These are phyloP conservation scores for Drymodes brunneopygia DNA, from an alignment of 2,113 vertebrate genomes.

Conservation along the genomic window DNA sequence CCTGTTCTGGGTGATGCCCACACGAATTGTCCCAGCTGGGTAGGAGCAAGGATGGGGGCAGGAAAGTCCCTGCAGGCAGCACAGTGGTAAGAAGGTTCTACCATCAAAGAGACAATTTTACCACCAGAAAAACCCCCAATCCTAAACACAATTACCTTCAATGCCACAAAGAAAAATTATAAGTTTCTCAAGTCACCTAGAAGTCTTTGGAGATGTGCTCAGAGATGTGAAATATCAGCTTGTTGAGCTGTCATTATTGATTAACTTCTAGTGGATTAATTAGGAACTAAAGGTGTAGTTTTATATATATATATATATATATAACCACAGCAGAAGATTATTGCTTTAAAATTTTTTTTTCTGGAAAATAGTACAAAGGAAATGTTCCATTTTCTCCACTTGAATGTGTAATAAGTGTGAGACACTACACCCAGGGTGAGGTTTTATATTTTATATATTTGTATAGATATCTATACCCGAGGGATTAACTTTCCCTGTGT, in stretches of 20 bases:
- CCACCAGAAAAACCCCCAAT: not conserved
- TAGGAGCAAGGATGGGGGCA: not conserved
- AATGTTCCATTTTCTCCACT: not conserved
- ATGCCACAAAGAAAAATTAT: not conserved
- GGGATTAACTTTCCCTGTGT: not conserved
- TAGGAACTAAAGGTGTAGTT: not conserved
- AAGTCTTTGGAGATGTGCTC: not conserved
- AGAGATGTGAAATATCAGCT: not conserved
- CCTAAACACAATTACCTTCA: not conserved
- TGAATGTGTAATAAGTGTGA: not conserved
- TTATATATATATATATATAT: not conserved
- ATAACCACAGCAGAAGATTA: not conserved
- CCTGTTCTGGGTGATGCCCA: not conserved
- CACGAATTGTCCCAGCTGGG: fast-evolving
- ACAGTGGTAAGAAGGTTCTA: not conserved
- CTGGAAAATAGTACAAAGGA: not conserved
- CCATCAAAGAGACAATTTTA: not conserved
- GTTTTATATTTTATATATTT: not conserved
- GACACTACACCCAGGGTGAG: not conserved
- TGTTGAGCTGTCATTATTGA: not conserved
- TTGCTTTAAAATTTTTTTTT: not conserved
- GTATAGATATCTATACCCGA: no score
- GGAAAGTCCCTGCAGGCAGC: not conserved
- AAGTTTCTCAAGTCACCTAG: not conserved
- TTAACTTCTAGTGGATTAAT: not conserved